Conservation (phyloP, 2,113 vertebrate genomes). For the Microcebus griseorufus region DNA sequence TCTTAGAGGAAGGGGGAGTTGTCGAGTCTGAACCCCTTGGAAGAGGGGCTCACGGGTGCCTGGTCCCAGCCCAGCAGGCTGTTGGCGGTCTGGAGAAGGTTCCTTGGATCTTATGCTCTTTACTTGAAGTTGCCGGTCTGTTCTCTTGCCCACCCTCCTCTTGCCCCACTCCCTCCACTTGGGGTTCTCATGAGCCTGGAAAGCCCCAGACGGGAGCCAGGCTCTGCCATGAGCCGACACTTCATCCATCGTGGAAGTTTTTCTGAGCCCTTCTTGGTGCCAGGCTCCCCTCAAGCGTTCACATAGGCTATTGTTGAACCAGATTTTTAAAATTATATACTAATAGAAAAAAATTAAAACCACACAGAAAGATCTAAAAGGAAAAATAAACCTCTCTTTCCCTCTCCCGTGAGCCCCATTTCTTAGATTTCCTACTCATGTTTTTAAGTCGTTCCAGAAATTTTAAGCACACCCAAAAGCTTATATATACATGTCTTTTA, state of each 20-base stretch:
- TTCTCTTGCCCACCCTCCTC: not conserved
- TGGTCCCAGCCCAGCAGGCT: not conserved
- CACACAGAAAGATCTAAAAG: not conserved
- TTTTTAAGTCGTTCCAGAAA: not conserved
- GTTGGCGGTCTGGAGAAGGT: fast-evolving
- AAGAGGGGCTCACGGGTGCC: not conserved
- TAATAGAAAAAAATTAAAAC: not conserved
- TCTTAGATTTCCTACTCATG: not conserved
- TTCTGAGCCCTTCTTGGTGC: not conserved
- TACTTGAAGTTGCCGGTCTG: not conserved
- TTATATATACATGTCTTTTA: not conserved
- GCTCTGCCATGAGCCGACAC: not conserved
- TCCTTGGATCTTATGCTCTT: not conserved
- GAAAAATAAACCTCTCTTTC: not conserved
- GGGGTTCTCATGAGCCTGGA: not conserved
- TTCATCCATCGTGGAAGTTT: not conserved
- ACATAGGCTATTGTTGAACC: not conserved
- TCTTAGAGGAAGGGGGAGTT: not conserved
- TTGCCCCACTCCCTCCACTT: not conserved
- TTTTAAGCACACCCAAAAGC: not conserved
- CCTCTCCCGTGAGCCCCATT: not conserved
- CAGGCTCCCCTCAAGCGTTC: too few relatives aligned
- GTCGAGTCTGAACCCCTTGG: not conserved
- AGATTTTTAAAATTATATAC: not conserved
- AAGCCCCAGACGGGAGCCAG: not conserved